These are phyloP conservation scores for Bothrops jararaca DNA, from an alignment of 2,113 vertebrate species.

Conservation along the genomic window DNA sequence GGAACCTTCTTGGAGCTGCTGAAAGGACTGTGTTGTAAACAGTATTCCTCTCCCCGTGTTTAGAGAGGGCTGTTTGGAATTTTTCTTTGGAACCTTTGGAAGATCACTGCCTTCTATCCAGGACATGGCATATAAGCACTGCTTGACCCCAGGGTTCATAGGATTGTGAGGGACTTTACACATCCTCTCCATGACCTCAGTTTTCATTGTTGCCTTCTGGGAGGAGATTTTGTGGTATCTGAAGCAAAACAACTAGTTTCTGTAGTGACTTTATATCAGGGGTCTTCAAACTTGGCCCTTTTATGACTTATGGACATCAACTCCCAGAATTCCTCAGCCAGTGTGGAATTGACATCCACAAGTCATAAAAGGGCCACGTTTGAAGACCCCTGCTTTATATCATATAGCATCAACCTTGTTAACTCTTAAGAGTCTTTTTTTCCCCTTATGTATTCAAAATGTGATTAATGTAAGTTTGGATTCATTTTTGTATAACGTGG, in stretches of 20 bases:
- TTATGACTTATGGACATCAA: too few species aligned
- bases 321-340: too few species aligned
- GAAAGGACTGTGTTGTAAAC: neutral
- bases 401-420: too few species aligned
- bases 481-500: neutral
- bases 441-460: neutral
- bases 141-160: neutral
- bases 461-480: neutral
- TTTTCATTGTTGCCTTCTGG: neutral
- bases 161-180: neutral
- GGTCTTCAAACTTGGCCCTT: too few species aligned
- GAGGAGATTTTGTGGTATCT: neutral
- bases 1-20: neutral
- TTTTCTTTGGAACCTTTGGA: too few species aligned
- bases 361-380: too few species aligned
- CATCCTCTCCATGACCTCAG: neutral
- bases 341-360: too few species aligned
- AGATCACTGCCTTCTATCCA: too few species aligned
- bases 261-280: neutral
- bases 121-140: too few species aligned
- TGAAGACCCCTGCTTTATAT: too few species aligned
- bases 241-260: neutral
- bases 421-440: neutral
- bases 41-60: neutral
- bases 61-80: neutral